phyloP scores from a whole-genome alignment of 1,140 invertebrate genomes.

The Drosophila parabipectinata region DNA sequence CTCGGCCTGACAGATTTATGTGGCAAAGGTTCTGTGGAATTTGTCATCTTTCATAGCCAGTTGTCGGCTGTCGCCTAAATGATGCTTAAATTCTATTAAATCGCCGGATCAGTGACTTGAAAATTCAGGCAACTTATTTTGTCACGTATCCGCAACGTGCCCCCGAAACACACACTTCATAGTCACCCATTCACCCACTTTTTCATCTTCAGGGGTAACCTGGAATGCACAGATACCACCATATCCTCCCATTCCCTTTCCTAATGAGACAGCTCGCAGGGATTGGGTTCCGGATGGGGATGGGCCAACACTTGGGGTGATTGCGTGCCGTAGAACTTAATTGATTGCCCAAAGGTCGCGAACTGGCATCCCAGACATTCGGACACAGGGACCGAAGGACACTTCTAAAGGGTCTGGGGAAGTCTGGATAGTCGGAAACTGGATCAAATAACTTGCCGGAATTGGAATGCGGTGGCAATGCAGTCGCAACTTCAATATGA shows the following conservation, averaged over 20 bases:
- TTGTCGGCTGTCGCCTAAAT: constrained; percentile 46
- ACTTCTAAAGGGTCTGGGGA: neutral
- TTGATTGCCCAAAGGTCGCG: constrained; percentile 41
- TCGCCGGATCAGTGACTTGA: constrained; percentile 48
- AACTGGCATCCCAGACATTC: constrained; percentile 30
- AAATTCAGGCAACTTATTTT: constrained; percentile 41
- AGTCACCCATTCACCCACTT: neutral
- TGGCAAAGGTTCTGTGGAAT: constrained; percentile 18
- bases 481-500: neutral
- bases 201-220: neutral
- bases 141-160: constrained; percentile 69
- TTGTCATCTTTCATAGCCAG: neutral
- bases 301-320: constrained; percentile 20
- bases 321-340: constrained; percentile 45
- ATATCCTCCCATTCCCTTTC: constrained; percentile 9
- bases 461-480: neutral
- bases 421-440: neutral
- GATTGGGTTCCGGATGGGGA: neutral
- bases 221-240: neutral
- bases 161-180: neutral
- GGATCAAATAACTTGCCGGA: neutral
- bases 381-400: neutral
- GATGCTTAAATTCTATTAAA: constrained; percentile 78
- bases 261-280: constrained; percentile 49
- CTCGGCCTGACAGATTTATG: constrained; percentile 70